phyloP scores from a whole-genome alignment of 2,888 invertebrate species.

The Steinernema carpocapsae region DNA sequence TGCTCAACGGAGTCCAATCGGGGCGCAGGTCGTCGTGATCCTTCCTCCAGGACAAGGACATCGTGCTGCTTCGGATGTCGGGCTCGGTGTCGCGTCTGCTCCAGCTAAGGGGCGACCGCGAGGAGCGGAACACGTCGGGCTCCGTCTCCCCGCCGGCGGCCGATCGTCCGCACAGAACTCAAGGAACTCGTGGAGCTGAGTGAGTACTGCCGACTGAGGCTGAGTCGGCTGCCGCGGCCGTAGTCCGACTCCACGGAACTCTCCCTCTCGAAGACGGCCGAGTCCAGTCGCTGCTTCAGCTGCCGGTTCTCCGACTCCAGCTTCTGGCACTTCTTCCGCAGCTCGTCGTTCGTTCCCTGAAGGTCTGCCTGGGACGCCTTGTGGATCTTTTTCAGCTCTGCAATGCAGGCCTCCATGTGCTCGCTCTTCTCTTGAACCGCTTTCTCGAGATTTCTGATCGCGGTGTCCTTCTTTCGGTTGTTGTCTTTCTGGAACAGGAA shows the following conservation, averaged over 20 bases:
- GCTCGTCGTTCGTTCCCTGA: conserved; percentile 57
- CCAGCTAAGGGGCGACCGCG: conserved; percentile 37
- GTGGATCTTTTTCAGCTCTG: conserved; percentile 63
- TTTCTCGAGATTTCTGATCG: conserved; percentile 57
- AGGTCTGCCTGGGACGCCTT: conserved; percentile 57
- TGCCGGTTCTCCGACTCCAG: conserved; percentile 59
- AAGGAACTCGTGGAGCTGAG: conserved; percentile 52
- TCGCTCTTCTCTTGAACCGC: conserved; percentile 63
- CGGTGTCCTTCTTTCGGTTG: conserved; percentile 54
- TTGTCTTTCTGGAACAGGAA: conserved; percentile 58
- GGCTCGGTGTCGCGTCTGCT: conserved; percentile 48
- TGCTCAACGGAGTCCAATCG: conserved; percentile 16
- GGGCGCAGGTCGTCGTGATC: conserved; percentile 30
- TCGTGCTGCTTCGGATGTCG: conserved; percentile 39
- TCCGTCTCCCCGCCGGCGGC: conserved; percentile 39
- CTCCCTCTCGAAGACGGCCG: conserved; percentile 53
- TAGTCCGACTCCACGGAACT: conserved; percentile 64
- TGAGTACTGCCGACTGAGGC: conserved; percentile 51
- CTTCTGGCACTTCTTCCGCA: conserved; percentile 48
- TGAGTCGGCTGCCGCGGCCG: conserved; percentile 41
- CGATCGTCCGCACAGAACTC: conserved; percentile 49
- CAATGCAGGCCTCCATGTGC: conserved; percentile 63
- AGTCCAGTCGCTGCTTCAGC: conserved; percentile 52
- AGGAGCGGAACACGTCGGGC: conserved; percentile 38
- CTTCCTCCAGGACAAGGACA: conserved; percentile 27